Evolutionary conservation across 2,797 vertebrate species (phyloP).

Genomic region (Melanotaenia trifasciata): DNA sequence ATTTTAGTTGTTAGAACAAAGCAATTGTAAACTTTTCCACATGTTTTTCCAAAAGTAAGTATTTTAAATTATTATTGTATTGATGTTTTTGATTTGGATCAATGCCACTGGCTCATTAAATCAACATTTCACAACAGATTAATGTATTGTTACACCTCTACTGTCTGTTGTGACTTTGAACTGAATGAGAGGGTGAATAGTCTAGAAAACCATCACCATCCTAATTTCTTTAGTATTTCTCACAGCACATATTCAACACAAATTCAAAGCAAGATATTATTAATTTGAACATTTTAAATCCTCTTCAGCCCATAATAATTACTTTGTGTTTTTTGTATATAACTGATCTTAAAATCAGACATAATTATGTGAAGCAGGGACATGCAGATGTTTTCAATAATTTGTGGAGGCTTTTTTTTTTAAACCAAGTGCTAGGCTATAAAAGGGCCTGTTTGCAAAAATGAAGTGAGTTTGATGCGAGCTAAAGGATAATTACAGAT

Average conservation of each 20-base stretch:
- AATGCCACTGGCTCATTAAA: not conserved
- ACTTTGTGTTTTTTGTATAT: not conserved
- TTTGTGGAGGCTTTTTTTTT: not conserved
- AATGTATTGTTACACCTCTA: not conserved
- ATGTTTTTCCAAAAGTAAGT: not conserved
- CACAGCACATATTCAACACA: not conserved
- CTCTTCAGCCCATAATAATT: not conserved
- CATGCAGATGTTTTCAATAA: slow-evolving; percentile 4
- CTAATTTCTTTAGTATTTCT: not conserved
- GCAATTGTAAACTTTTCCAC: too few relatives aligned
- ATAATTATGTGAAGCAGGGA: slow-evolving; percentile 4
- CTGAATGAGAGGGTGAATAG: not conserved
- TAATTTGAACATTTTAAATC: not conserved
- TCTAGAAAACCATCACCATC: not conserved
- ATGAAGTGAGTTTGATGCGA: slow-evolving; percentile 43
- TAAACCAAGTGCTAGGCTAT: not conserved
- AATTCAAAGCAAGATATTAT: not conserved
- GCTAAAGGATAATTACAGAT: slow-evolving; percentile 65
- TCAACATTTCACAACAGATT: not conserved
- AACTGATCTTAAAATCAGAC: not conserved
- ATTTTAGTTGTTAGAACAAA: too few relatives aligned
- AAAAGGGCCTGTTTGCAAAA: slow-evolving; percentile 18
- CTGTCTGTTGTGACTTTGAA: not conserved
- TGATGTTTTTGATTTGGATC: not conserved
- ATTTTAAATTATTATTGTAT: too few relatives aligned